Percentiles rank a stretch among this genome's conserved stretches.
These are phyloP conservation scores for Telenomus remus DNA, from an alignment of 1,140 invertebrate species.

Conservation along the genomic window DNA sequence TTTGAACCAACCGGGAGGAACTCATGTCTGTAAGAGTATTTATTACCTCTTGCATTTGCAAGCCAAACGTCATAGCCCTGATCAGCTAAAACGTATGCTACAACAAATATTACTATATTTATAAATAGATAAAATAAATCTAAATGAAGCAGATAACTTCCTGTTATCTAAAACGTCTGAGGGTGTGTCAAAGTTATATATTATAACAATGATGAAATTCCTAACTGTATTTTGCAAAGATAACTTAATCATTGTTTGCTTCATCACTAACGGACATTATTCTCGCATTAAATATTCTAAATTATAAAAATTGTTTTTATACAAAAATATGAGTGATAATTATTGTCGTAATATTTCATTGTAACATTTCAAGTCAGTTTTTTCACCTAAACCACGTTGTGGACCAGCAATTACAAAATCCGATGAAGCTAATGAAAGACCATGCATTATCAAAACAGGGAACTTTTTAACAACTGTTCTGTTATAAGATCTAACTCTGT, in stretches of 20 bases:
- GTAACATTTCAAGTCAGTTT: too few relatives aligned
- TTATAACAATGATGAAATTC: too few relatives aligned
- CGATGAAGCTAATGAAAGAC: constrained; percentile 32
- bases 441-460: constrained; percentile 33
- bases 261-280: too few relatives aligned
- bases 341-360: neutral
- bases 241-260: neutral
- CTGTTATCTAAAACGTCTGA: too few relatives aligned
- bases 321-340: neutral
- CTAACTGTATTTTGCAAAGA: too few relatives aligned
- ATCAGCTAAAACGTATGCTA: constrained; percentile 74
- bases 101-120: too few relatives aligned
- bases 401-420: constrained; percentile 48
- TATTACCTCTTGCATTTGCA: constrained; percentile 82
- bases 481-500: constrained; percentile 44
- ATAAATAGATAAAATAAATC: too few relatives aligned
- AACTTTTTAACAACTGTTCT: neutral
- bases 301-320: neutral
- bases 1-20: neutral
- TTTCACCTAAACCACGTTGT: constrained; percentile 31
- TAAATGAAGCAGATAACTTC: too few relatives aligned
- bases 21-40: constrained; percentile 74
- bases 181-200: too few relatives aligned
- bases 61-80: constrained; percentile 83
- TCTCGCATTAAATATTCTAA: too few relatives aligned